Percentiles rank a stretch among this genome's conserved stretches.
phyloP scores from a whole-genome alignment of 2,888 invertebrate species.

The Andrena trimmerana region DNA sequence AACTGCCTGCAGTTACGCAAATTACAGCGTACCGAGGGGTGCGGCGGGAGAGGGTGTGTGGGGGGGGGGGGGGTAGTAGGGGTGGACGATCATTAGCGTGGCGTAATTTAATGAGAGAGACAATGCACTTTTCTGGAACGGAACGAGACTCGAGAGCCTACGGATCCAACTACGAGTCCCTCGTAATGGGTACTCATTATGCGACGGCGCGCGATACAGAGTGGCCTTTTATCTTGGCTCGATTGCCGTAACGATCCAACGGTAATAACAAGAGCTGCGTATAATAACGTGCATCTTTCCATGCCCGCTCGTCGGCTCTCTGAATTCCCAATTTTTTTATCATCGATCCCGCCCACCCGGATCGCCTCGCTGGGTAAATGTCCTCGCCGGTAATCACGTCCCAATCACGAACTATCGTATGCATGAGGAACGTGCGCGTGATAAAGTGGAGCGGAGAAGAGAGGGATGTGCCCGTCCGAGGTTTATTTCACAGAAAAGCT shows the following conservation, averaged over 20 bases:
- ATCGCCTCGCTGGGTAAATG: background rate
- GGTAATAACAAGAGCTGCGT: conserved; percentile 50
- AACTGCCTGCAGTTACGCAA: conserved; percentile 42
- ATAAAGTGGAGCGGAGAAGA: conserved; percentile 10
- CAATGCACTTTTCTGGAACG: conserved; percentile 48
- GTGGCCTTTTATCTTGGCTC: conserved; percentile 50
- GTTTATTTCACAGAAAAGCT: conserved; percentile 37
- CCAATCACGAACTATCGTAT: conserved; percentile 15
- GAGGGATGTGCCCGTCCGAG: background rate
- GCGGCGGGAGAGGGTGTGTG: too few species aligned
- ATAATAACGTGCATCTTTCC: conserved; percentile 42
- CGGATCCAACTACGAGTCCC: conserved; percentile 34
- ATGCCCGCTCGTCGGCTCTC: background rate
- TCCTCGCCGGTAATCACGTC: background rate
- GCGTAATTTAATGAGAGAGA: conserved; percentile 58
- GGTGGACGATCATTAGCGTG: conserved; percentile 51
- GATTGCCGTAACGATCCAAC: conserved; percentile 44
- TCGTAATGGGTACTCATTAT: conserved; percentile 52
- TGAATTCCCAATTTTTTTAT: conserved; percentile 31
- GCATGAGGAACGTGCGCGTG: conserved; percentile 44
- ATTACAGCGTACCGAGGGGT: conserved; percentile 27
- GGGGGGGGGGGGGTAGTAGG: background rate
- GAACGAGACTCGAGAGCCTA: conserved; percentile 9
- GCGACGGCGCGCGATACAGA: conserved; percentile 39
- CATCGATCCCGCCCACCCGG: background rate